These are phyloP conservation scores for Archips xylosteana DNA, from an alignment of 2,888 invertebrate genomes.

Conservation along the genomic window DNA sequence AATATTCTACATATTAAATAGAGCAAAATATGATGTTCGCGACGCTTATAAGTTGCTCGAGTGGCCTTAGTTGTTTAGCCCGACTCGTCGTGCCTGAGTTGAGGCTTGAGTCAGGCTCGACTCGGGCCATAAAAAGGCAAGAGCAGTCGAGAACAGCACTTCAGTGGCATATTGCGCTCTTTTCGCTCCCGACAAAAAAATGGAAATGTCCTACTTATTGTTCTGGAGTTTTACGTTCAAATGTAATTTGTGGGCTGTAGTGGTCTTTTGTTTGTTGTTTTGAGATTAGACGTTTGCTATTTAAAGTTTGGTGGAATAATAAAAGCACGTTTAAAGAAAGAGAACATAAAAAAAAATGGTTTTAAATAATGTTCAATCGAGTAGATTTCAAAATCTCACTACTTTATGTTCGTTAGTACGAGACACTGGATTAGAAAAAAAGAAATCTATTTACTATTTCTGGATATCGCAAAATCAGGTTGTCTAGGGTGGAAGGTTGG, in stretches of 20 bases:
- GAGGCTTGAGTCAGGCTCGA: constrained; percentile 49
- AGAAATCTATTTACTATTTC: too few relatives aligned
- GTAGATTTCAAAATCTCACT: too few relatives aligned
- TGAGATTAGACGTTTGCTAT: constrained; percentile 9
- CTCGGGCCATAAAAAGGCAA: constrained; percentile 61
- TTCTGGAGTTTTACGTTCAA: constrained; percentile 55
- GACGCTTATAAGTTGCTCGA: constrained; percentile 62
- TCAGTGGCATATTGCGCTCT: constrained; percentile 68
- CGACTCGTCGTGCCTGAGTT: constrained; percentile 53
- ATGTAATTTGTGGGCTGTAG: constrained; percentile 52
- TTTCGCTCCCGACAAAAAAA: constrained; percentile 58
- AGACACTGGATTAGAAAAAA: too few relatives aligned
- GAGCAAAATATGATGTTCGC: constrained; percentile 44
- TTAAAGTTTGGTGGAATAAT: constrained; percentile 8
- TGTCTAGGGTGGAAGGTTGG: too few relatives aligned
- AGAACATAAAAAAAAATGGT: background rate
- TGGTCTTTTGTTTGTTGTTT: constrained; percentile 26
- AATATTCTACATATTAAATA: constrained; percentile 44
- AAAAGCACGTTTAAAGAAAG: background rate
- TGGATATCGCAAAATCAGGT: too few relatives aligned
- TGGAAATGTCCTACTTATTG: constrained; percentile 55
- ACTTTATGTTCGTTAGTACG: too few relatives aligned
- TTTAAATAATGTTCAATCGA: too few relatives aligned
- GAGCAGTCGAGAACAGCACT: constrained; percentile 59
- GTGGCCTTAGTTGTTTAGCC: constrained; percentile 70